Evolutionary conservation across 2,888 invertebrate genomes (phyloP), one percentile per base, ranked within the genome.

Genomic region (Teleiodes luculella): DNA sequence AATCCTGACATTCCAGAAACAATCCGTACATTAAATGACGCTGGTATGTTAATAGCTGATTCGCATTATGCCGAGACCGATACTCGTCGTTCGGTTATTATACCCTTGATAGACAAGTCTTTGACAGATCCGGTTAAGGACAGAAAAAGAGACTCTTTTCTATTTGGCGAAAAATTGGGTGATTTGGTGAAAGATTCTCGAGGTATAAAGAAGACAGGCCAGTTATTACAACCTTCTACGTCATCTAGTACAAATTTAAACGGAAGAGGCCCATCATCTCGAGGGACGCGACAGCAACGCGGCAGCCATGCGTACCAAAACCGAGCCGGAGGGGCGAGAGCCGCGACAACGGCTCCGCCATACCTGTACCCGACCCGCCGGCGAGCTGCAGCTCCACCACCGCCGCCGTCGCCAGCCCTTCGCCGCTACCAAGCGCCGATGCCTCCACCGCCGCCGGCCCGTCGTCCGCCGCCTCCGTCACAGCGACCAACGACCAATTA

Each of bases 121-220:
- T 50, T 54, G 3, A 24, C 31, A 6, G 54, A 55, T 8, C 36
- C 53, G 1, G 53, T 55, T 24, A 57, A 55, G 16, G 51, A 57
- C 16, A 24, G 55, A n/a, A 57, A 55, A 48, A 46, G 53, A 28
- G 51, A 57, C 18, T n/a, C 4, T n/a, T 55, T 48, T 7, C 11
- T 57, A 10, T 57, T 57, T 16, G 53, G 57, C 1, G 57, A 57
- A 3, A 54, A 57, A 4, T 24, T 54, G 3, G 37, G 52, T 0
- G 55, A 58, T 10, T 31, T 58, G 10, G 53, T 58, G 0, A 58
- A 58, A 16, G 28, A 31, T 31, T 54, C 53, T 0, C 28, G 52
- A 48, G 53, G 57, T 6, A 53, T 58, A 8, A 58, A 53, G 11
- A 48, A 37, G 37, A 53, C 57, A 0, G 35, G 52, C 7, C 43